Base-by-base conservation (phyloP, 2,113 vertebrate genomes). In the Puma concolor region DNA sequence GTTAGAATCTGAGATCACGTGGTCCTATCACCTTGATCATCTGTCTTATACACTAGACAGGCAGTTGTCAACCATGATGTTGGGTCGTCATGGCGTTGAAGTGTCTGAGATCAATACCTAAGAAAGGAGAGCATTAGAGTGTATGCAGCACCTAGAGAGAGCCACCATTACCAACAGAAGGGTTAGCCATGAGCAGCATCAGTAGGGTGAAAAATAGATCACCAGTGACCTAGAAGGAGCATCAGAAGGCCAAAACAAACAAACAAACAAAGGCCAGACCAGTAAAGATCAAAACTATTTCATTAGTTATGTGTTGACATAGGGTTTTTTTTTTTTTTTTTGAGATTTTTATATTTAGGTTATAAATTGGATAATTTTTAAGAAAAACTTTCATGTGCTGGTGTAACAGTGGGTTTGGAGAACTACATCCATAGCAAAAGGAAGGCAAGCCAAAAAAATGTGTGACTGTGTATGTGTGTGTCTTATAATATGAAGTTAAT, bases 351-450 rank as follows among this genome's bases (percentile, higher is more conserved):
- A 41, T 72, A 80, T 48, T 95, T 87, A 89, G 9, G 23, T 41
- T 36, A 93, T 83, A 60, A 95, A 92, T 29, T 63, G 64, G n/a
- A 84, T 67, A 80, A 72, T 82, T 96, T 96, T 94, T 80, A 88
- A 94, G 33, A 91, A 84, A 95, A 96, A 91, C 3, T 79, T 64
- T 14, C 67, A 71, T 7, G 4, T 81, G 15, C 23, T 95, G 79
- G 66, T 54, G 12, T 66, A 91, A 48, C 21, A n/a, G 27, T 31
- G 66, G 16, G 27, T 84, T 89, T 87, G 13, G 27, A 90, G 54
- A 87, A 29, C 64, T 54, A 23, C 54, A 81, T 50, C 17, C 2
- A 52, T n/a, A 66, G 19, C 44, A 44, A 60, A 96, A 88, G 27
- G 4, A 92, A 90, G 2, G 4, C 29, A 92, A 95, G 79, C 21